Evolutionary conservation across 2,888 invertebrate genomes (phyloP), one percentile per base, ranked within the genome.

Genomic region (Hypena proboscidalis): DNA sequence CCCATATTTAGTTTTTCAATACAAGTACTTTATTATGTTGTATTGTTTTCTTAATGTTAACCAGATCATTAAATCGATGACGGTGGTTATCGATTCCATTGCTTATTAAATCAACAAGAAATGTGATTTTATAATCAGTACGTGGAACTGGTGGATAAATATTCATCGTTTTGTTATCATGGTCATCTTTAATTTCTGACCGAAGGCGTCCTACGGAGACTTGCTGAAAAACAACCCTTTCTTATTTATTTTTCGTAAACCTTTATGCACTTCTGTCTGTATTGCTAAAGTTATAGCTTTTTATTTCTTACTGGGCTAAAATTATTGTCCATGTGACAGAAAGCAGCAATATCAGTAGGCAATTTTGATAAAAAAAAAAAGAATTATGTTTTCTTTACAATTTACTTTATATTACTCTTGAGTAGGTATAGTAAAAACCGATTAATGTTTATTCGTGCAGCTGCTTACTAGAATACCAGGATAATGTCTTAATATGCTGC

Each of bases 101-200:
- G 45, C 51, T 48, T 58, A 55, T 58, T 59, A 66, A 63, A 30
- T 58, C 54, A 5, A 10, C 33, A 44, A 23, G 39, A 29, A 58
- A 54, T 58, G 41, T 26, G 53, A 51, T 48, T 54, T 59, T 58
- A 50, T 53, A 53, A 59, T 54, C 35, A 55, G 45, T 61, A 45
- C 45, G 22, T 22, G 43, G 52, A 57, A 57, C 51, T 47, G 45
- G 26, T 39, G 25, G 55, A 46, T 58, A 60, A 42, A 50, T 51
- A 62, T 51, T 46, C 48, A 49, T 43, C 8, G 33, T 39, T 33
- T 19, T 19, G 38, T 40, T 63, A 63, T 55, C 58, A 44, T 21
- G 11, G 14, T 26, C 38, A 63, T 63, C 51, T 51, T 50, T 54
- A 51, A 54, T 45, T 45, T 54, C 35, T 44, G 34, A 25, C 38